Evolutionary conservation across 2,797 vertebrate species (phyloP).

Genomic region (Poeciliopsis infans): DNA sequence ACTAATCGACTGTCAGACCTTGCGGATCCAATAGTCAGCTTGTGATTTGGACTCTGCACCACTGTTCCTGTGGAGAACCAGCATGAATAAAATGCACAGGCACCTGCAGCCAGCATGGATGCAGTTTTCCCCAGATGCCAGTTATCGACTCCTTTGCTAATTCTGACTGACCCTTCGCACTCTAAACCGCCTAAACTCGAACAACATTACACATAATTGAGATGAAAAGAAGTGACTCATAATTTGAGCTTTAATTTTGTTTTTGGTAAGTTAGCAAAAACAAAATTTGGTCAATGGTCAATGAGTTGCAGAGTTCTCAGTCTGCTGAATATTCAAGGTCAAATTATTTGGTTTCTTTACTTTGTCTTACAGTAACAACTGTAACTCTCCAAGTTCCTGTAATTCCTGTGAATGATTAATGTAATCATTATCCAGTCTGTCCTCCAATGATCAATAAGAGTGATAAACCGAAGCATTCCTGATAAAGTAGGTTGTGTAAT

Average conservation of each 20-base stretch:
- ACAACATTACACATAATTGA: background rate
- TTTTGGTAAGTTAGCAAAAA: background rate
- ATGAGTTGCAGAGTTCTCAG: background rate
- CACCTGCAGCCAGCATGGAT: constrained; percentile 7
- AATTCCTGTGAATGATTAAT: background rate
- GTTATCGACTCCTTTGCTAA: constrained; percentile 33
- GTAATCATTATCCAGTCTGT: constrained; percentile 23
- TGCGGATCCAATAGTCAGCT: background rate
- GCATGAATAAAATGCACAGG: background rate
- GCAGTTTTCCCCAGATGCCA: constrained; percentile 26
- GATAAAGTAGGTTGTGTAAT: constrained; percentile 4
- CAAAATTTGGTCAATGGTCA: no score
- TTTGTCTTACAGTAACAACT: background rate
- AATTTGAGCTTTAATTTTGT: background rate
- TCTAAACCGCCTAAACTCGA: constrained; percentile 27
- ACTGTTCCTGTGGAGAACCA: constrained; percentile 31
- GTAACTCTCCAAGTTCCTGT: background rate
- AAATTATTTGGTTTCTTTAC: background rate
- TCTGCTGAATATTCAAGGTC: background rate
- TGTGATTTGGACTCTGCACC: constrained; percentile 18
- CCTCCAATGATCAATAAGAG: constrained; percentile 29
- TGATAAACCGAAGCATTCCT: constrained; percentile 43
- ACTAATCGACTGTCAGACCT: background rate
- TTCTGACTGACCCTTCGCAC: constrained; percentile 59
- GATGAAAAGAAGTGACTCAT: background rate